These are phyloP conservation scores for Drosophila watanabei DNA, from an alignment of 1,140 invertebrate genomes.

Conservation along the genomic window DNA sequence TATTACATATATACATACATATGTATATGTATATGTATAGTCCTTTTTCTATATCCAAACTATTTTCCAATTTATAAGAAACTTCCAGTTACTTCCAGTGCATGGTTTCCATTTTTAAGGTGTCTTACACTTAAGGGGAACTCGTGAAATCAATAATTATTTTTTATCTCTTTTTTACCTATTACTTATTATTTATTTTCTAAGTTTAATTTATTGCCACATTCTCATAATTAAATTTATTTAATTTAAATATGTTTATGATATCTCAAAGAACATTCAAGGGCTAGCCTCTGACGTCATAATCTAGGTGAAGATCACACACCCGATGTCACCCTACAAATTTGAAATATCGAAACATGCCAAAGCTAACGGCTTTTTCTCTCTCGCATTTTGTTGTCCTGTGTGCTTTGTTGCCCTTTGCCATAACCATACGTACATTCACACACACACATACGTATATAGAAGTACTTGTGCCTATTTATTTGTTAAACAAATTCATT, in stretches of 20 bases:
- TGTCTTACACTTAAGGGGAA: too few relatives aligned
- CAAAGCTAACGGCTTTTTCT: not conserved
- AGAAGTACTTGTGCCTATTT: slow-evolving; percentile 56
- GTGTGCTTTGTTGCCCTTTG: slow-evolving; percentile 20
- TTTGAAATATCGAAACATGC: not conserved
- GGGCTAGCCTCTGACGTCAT: too few relatives aligned
- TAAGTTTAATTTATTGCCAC: too few relatives aligned
- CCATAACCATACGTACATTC: not conserved
- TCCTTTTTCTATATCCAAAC: not conserved
- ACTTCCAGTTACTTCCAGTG: too few relatives aligned
- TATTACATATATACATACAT: too few relatives aligned
- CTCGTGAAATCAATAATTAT: too few relatives aligned
- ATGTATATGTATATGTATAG: not conserved
- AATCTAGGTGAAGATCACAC: not conserved
- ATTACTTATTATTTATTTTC: too few relatives aligned
- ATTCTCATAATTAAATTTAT: too few relatives aligned
- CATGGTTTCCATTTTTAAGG: too few relatives aligned
- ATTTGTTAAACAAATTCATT: slow-evolving; percentile 75
- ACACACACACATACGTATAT: not conserved
- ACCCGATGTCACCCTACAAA: not conserved
- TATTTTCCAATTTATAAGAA: too few relatives aligned
- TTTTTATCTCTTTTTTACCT: too few relatives aligned
- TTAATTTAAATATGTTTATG: not conserved
- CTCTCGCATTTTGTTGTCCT: slow-evolving; percentile 21
- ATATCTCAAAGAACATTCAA: not conserved